Evolutionary conservation across 1,140 invertebrate genomes (phyloP).

Genomic region (Aporrectodea caliginosa): DNA sequence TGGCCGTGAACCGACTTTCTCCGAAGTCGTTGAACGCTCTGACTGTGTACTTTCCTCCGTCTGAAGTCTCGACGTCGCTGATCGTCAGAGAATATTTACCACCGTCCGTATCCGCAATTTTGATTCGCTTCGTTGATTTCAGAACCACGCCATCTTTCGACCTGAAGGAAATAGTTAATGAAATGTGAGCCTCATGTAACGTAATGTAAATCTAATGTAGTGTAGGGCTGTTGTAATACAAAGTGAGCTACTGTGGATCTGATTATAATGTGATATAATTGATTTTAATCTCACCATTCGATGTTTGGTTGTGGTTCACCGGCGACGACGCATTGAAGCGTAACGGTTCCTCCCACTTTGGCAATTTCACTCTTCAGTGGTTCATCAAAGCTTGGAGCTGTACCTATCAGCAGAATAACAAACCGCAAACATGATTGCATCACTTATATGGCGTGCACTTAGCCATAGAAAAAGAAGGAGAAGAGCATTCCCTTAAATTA

Average conservation of each 20-base stretch:
- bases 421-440: too few relatives aligned
- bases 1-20: slow-evolving; percentile 42
- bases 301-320: background rate
- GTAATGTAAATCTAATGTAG: too few relatives aligned
- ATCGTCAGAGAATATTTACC: slow-evolving; percentile 41
- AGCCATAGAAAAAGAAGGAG: too few relatives aligned
- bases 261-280: too few relatives aligned
- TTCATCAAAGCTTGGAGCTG: background rate
- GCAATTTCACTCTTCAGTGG: background rate
- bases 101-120: background rate
- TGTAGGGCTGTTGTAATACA: too few relatives aligned
- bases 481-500: too few relatives aligned
- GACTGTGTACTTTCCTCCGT: slow-evolving; percentile 79
- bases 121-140: background rate
- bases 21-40: slow-evolving; percentile 69
- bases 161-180: too few relatives aligned
- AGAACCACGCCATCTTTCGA: background rate
- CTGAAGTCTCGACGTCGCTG: slow-evolving; percentile 48
- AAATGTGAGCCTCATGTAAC: too few relatives aligned
- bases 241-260: too few relatives aligned
- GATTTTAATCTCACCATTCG: too few relatives aligned
- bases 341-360: background rate
- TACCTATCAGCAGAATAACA: too few relatives aligned
- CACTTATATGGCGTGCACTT: too few relatives aligned
- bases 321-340: background rate